Evolutionary conservation across 2,797 vertebrate genomes (phyloP).

Genomic region (Sylvilagus floridanus): DNA sequence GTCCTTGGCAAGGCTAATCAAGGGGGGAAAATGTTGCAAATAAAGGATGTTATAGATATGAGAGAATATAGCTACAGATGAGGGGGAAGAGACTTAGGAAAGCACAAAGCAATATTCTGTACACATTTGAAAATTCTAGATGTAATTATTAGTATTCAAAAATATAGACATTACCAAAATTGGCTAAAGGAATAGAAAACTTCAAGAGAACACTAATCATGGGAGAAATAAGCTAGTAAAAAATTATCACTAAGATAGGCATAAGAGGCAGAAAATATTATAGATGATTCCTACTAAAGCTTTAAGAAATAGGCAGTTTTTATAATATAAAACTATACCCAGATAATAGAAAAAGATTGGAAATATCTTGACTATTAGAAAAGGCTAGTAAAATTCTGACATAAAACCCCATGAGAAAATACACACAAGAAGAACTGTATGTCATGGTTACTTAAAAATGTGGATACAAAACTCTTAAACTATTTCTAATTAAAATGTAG

Average conservation of each 20-base stretch:
- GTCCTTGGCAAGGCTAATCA: not conserved
- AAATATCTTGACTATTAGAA: constrained; percentile 5
- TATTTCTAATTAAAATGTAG: no score
- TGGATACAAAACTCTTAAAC: not conserved
- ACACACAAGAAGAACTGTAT: not conserved
- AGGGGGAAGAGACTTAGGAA: not conserved
- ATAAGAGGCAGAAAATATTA: not conserved
- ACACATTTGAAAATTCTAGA: not conserved
- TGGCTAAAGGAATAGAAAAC: not conserved
- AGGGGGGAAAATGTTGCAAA: not conserved
- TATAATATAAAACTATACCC: not conserved
- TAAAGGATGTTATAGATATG: not conserved
- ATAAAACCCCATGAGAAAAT: not conserved
- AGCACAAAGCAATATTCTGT: not conserved
- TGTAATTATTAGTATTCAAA: constrained; percentile 11
- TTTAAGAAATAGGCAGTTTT: not conserved
- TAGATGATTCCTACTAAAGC: not conserved
- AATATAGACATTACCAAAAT: not conserved
- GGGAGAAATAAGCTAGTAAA: constrained; percentile 19
- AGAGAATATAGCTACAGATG: not conserved
- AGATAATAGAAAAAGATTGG: constrained; percentile 7
- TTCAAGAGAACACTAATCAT: constrained; percentile 24
- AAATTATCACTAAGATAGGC: not conserved
- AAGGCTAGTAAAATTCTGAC: not conserved
- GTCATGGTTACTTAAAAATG: not conserved